Conservation (phyloP, 1,140 invertebrate species). For the Cheumatopsyche charites region DNA sequence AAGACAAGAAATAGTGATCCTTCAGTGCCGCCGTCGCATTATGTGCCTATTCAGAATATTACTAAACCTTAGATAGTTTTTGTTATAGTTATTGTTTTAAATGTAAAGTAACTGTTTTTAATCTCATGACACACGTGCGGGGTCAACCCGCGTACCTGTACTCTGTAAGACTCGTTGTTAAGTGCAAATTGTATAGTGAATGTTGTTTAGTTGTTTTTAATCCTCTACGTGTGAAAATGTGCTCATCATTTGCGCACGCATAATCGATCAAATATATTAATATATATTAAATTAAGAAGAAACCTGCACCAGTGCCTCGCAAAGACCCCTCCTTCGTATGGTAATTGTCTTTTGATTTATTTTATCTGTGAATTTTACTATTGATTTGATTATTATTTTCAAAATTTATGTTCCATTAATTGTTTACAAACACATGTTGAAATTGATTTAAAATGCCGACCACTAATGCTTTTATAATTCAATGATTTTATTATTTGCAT, state of each 20-base stretch:
- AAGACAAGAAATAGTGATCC: slow-evolving; percentile 7
- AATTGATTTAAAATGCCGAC: no score
- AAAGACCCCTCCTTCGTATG: not conserved
- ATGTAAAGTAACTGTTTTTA: not conserved
- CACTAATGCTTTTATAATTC: no score
- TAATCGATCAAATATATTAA: no score
- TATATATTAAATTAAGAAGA: slow-evolving; percentile 13
- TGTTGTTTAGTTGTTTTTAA: slow-evolving; percentile 8
- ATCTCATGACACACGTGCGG: not conserved
- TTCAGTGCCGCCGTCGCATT: slow-evolving; percentile 16
- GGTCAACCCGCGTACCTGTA: not conserved
- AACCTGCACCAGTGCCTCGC: slow-evolving; percentile 23
- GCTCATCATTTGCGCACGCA: not conserved
- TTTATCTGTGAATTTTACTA: no score
- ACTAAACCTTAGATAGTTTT: slow-evolving; percentile 21
- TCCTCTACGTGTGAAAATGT: not conserved
- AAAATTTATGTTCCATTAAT: no score
- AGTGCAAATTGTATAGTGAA: slow-evolving; percentile 9
- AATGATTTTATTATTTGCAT: no score
- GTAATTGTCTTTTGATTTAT: slow-evolving; percentile 5
- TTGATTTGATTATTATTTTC: no score
- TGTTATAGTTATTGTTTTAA: not conserved
- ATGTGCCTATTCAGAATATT: slow-evolving; percentile 24
- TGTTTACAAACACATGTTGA: no score
- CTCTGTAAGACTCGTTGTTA: not conserved